Base-by-base conservation (phyloP, 92 coral and sea anemone species). In the Epizoanthus illoricatus region DNA sequence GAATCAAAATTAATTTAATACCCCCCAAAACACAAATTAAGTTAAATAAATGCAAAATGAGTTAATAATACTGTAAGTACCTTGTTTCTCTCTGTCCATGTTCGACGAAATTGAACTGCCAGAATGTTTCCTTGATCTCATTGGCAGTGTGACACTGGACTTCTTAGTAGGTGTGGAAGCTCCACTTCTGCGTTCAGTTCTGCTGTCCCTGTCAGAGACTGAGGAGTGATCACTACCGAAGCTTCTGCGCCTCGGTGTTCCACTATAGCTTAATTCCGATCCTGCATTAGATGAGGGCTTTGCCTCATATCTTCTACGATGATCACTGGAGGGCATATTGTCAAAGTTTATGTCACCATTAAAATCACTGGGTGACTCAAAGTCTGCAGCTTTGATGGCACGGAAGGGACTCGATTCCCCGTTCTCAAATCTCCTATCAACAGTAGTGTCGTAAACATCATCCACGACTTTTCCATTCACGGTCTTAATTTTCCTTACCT, bases 121-220 rank as follows among this genome's bases (percentile, higher is more conserved):
- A 2, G 82, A 78, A 20, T 36, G 43, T 43, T 24, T 63, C 8
- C 71, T 62, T 43, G 82, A 19, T 41, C 82, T 70, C 82, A 78
- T 62, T 20, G 63, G 82, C 82, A 78, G 28, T 1, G 82, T 78
- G 40, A 78, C 82, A 43, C 82, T 78, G 12, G 82, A 78, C 71
- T 63, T 78, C 33, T 78, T 78, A 0, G 82, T 78, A 2, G 82
- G 82, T 42, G 82, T 78, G 5, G 70, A 42, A 5, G 71, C 61
- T 62, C 61, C 60, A 21, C 61, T 78, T 63, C 45, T 78, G 0
- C 21, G 36, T 56, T 57, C 80, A 74, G 49, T 57, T 56, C 54
- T 74, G 47, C 43, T 36, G 2, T 68, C 73, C n/a, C 73, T 56
- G 21, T 74, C 65, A 56, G 64, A 55, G 18, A 47, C 65, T 55